These are phyloP conservation scores for Macrophya alboannulata DNA, from an alignment of 2,888 invertebrate species.

Conservation along the genomic window DNA sequence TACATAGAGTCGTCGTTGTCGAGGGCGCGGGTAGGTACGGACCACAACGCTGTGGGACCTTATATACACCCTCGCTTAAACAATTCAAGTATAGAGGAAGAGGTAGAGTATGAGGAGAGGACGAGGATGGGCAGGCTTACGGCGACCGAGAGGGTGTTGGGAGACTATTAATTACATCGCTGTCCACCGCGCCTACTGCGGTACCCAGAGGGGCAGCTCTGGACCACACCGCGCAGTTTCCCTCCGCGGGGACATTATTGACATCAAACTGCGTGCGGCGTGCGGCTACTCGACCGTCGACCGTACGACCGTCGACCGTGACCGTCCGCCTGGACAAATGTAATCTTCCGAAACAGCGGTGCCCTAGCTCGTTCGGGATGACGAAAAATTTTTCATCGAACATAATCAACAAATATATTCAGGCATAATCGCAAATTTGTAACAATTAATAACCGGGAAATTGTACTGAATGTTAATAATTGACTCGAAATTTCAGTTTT, in stretches of 20 bases:
- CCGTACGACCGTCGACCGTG: conserved; percentile 23
- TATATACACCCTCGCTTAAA: conserved; percentile 47
- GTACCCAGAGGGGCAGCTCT: neutral
- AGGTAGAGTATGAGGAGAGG: conserved; percentile 20
- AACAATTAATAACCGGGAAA: neutral
- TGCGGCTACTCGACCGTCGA: conserved; percentile 37
- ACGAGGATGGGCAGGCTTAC: conserved; percentile 63
- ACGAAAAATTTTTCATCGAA: conserved; percentile 25
- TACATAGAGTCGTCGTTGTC: conserved; percentile 46
- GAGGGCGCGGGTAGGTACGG: conserved; percentile 13
- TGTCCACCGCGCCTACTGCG: conserved; percentile 40
- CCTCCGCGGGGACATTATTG: conserved; percentile 65
- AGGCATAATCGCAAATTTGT: neutral
- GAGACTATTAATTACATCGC: conserved; percentile 53
- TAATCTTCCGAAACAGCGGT: conserved; percentile 72
- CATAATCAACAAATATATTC: neutral
- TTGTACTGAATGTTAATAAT: neutral
- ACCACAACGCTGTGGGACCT: conserved; percentile 21
- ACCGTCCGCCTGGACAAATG: conserved; percentile 70
- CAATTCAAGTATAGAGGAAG: conserved; percentile 49
- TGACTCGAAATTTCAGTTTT: neutral
- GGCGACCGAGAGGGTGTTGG: conserved; percentile 59
- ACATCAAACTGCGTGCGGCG: conserved; percentile 67
- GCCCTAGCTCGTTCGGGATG: conserved; percentile 61
- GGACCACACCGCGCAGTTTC: conserved; percentile 32